phyloP scores from a whole-genome alignment of 2,113 vertebrate genomes.

The Tychaedon coryphoeus region DNA sequence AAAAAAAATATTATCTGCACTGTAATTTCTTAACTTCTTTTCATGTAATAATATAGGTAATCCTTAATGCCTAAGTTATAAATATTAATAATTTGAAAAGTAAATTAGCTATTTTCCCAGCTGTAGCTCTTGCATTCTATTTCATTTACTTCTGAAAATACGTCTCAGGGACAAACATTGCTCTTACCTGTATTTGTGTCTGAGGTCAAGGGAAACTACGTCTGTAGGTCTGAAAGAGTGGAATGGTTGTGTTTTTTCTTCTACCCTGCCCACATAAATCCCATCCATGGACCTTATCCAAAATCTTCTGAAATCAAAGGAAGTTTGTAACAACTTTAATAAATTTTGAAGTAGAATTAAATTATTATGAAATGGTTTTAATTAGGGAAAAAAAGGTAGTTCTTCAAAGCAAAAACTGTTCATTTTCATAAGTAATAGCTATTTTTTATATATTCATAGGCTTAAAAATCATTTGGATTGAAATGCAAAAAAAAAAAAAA shows the following conservation, averaged over 20 bases:
- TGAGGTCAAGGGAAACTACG: not conserved
- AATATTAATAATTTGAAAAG: not conserved
- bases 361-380: not conserved
- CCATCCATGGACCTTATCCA: not conserved
- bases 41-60: not conserved
- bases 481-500: not conserved
- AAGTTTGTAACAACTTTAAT: not conserved
- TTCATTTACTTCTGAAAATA: not conserved
- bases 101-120: not conserved
- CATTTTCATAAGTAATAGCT: not conserved
- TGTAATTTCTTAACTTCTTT: not conserved
- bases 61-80: not conserved
- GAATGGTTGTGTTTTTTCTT: not conserved
- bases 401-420: not conserved
- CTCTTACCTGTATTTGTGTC: not conserved
- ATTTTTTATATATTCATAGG: not conserved
- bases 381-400: not conserved
- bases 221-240: not conserved
- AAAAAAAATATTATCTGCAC: not conserved
- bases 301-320: conserved; percentile 7
- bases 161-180: not conserved
- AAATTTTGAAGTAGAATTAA: conserved; percentile 3
- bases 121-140: not conserved
- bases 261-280: not conserved
- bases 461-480: not conserved